Conservation (phyloP, 2,113 vertebrate genomes). For the Montifringilla adamsi region DNA sequence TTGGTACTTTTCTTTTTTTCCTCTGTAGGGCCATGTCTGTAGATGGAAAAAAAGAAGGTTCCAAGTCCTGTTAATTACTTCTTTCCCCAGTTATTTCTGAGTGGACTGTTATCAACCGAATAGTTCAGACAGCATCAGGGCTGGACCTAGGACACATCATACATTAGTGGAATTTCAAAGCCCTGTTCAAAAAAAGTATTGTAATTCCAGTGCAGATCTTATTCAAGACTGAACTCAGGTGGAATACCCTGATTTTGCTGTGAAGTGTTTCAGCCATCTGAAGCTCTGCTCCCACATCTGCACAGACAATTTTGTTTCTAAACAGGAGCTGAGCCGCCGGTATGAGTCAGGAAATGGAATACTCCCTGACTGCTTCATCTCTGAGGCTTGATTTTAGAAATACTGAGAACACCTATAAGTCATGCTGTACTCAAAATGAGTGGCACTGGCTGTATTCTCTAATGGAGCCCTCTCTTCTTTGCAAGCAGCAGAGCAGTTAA, state of each 20-base stretch:
- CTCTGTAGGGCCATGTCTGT: rapidly evolving
- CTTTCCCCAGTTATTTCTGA: background rate
- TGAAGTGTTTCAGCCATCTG: background rate
- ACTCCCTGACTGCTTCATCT: background rate
- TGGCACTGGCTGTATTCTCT: background rate
- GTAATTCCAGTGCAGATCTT: background rate
- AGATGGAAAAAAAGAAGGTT: background rate
- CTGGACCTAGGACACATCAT: background rate
- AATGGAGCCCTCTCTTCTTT: background rate
- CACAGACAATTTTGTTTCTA: background rate
- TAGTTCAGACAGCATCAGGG: background rate
- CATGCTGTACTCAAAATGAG: background rate
- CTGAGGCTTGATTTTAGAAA: background rate
- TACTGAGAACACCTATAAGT: background rate
- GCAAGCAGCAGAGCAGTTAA: background rate
- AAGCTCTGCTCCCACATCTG: background rate
- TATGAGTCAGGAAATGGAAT: background rate
- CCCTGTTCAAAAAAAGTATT: background rate
- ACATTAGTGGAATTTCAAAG: background rate
- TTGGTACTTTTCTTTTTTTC: background rate
- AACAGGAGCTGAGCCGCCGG: background rate
- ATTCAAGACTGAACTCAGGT: background rate
- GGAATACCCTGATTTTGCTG: background rate
- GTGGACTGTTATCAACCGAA: background rate
- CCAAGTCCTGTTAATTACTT: background rate